Base-by-base conservation (phyloP, 1,140 invertebrate species). In the Chymomyza costata region DNA sequence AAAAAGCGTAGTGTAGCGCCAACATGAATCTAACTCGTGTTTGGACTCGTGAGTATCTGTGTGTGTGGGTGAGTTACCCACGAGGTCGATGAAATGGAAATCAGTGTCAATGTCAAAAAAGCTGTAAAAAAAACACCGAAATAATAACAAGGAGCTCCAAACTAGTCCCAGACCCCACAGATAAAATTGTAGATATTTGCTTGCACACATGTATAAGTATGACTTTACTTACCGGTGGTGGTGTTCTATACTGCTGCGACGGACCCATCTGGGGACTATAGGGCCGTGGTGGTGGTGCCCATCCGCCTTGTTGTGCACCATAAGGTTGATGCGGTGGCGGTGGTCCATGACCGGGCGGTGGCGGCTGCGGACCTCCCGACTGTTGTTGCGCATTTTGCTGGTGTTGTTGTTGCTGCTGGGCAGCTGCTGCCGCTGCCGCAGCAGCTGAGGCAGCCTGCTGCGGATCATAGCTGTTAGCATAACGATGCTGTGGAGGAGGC, bases 401-500 rank as follows among this genome's bases (percentile, higher is more conserved):
- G 18, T 82, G 80, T 50, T 78, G 84, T 49, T 84, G 84, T 48
- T 70, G 66, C 13, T 71, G 66, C 48, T 55, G 57, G 14, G 61
- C 50, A 82, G 86, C 86, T 32, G 58, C 63, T 3, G 67, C 66
- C 10, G 56, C 65, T 38, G 81, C 65, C 55, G 66, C 61, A 41
- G 81, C 81, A 45, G 85, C 67, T 63, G 85, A 66, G 34, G 78
- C 63, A 58, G 86, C 88, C 50, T 81, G 83, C 46, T 86, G 86
- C 14, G 74, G 85, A 64, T 85, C 84, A 40, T 86, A 86, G 47
- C 70, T 84, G 43, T 85, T 85, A 14, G 66, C 81, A 73, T 71
- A 86, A 61, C 66, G 87, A 78, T 78, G 85, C 65, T 81, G 85
- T 52, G 84, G 86, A 59, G 56, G 86, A 59, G 87, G 89, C 53